phyloP scores from a whole-genome alignment of 2,797 vertebrate genomes.

The Zalophus californianus region DNA sequence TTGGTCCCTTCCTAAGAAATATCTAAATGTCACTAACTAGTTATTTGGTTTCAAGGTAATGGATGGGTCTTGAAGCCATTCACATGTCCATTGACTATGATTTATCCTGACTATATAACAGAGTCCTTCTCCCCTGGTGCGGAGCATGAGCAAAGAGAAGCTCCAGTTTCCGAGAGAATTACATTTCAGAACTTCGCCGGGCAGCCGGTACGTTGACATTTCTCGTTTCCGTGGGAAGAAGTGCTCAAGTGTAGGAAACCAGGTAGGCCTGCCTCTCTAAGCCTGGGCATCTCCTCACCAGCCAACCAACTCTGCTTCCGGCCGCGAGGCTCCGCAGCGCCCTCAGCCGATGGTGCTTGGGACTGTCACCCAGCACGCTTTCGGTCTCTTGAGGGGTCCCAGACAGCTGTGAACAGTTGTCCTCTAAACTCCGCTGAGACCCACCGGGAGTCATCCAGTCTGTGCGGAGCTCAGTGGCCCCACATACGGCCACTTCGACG shows the following conservation, averaged over 20 bases:
- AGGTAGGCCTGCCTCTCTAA: accelerated
- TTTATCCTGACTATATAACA: background rate
- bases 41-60: background rate
- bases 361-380: background rate
- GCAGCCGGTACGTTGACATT: accelerated
- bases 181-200: background rate
- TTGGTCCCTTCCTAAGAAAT: background rate
- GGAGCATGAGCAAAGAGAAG: background rate
- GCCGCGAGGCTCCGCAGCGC: too few species aligned
- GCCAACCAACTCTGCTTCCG: too few species aligned
- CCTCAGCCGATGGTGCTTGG: background rate
- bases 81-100: background rate
- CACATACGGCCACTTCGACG: accelerated
- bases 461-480: background rate
- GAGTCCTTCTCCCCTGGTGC: background rate
- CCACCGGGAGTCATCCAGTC: background rate
- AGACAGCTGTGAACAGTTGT: background rate
- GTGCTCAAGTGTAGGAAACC: accelerated
- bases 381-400: too few species aligned
- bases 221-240: background rate
- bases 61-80: background rate
- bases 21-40: background rate
- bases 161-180: background rate
- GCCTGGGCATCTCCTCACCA: accelerated
- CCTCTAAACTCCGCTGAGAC: background rate